These are phyloP conservation scores for Campoplex nolae DNA, from an alignment of 2,888 invertebrate genomes.

Conservation along the genomic window DNA sequence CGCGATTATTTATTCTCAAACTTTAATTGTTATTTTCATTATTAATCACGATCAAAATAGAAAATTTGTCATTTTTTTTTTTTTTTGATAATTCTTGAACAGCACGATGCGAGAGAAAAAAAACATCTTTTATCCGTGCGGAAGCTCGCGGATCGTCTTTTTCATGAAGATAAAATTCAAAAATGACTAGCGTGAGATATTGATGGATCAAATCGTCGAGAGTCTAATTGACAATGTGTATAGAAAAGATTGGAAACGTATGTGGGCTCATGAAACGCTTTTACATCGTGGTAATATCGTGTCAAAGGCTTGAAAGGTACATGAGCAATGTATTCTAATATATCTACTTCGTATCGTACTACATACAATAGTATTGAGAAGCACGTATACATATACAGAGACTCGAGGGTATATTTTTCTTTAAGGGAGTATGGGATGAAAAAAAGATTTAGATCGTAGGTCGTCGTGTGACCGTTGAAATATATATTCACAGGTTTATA, in stretches of 20 bases:
- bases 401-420: constrained; percentile 4
- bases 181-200: neutral
- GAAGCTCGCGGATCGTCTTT: neutral
- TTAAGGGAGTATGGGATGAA: constrained; percentile 16
- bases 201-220: neutral
- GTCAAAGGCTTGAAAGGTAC: constrained; percentile 34
- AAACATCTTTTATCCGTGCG: neutral
- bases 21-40: too few relatives aligned
- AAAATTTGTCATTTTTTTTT: neutral
- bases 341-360: constrained; percentile 3
- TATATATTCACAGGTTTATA: neutral
- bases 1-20: neutral
- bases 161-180: neutral
- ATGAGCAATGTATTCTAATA: constrained; percentile 41
- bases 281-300: constrained; percentile 27
- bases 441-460: constrained; percentile 65
- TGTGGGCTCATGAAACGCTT: constrained; percentile 3
- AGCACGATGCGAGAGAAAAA: neutral
- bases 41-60: too few relatives aligned
- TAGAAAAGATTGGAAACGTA: constrained; percentile 18
- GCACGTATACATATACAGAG: neutral
- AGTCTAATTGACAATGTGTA: constrained; percentile 7
- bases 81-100: neutral
- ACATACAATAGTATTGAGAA: neutral
- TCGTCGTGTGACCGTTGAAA: constrained; percentile 46